Base-by-base conservation (phyloP, 2,888 invertebrate genomes). In the Calameuta filiformis region DNA sequence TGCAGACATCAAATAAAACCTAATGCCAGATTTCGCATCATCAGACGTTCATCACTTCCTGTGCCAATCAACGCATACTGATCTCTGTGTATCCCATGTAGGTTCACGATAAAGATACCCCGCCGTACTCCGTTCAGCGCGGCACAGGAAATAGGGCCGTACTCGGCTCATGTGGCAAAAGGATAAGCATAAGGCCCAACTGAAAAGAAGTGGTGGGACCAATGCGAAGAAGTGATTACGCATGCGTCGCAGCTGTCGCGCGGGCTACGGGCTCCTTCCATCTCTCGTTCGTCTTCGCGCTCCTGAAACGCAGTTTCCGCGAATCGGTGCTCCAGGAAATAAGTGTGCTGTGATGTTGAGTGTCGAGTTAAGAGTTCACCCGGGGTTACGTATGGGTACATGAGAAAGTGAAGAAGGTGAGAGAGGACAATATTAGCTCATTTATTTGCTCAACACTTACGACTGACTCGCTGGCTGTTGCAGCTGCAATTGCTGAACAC, bases 271-370 rank as follows among this genome's bases (percentile, higher is more conserved):
- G 4, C 31, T 34, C 31, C 71, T 71, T 34, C 31, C 33, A 33
- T 83, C 76, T 76, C 81, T 30, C 34, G 35, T 35, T 30, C 34
- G 30, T 82, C 82, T 83, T 80, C 80, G 85, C 84, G 86, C 86
- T 87, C 85, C 87, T 88, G 87, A 87, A 88, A 89, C 91, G 91
- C 90, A 91, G 91, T 91, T 91, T 91, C 90, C 90, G 90, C 88
- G 88, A 89, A 88, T 88, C 90, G 87, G 85, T 89, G 87, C 85
- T 85, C 83, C 85, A 85, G 81, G 87, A 88, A 89, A 89, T 88
- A 89, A 89, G 86, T 87, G 85, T 81, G 81, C 75, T 79, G 82
- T 79, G 75, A 40, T 35, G 34, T 76, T 68, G 79, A 77, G 76
- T 76, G 79, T 78, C 73, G 76, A 69, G 73, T 73, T 74, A 76